Evolutionary conservation across 2,797 vertebrate genomes (phyloP), one percentile per base, ranked within the genome.

Genomic region (Tamandua tetradactyla): DNA sequence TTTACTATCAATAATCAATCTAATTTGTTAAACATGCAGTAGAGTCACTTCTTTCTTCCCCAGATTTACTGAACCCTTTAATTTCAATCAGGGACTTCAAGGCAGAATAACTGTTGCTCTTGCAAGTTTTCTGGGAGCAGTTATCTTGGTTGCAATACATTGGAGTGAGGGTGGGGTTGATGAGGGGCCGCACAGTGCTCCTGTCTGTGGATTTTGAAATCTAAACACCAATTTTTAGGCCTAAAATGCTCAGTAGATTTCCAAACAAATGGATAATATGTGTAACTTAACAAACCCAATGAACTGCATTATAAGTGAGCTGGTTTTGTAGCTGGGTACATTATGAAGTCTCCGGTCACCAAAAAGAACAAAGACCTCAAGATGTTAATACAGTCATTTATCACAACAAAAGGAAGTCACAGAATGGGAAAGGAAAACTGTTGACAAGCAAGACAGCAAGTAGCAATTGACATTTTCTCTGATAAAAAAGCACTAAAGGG

Each of bases 91-190:
- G 55, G 42, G 87, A 90, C 4, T 68, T 30, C 32, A 62, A 92
- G 22, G 42, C 30, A 92, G 44, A 94, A 81, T 92, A 80, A 84
- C 37, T 62, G 10, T 59, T 92, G 37, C 92, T 93, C 59, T 95
- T 93, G n/a, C 30, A 93, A 81, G 42, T 88, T 96, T 93, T 57
- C 35, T 93, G 23, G 79, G 75, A 94, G 61, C 27, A 89, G 91
- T 83, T 91, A 94, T 69, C 30, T 91, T 88, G 74, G 44, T 66
- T 91, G 75, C 80, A 59, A 64, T 20, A 76, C 40, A 79, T 18
- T 76, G 44, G 18, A 85, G 15, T 76, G 2, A 85, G 27, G 30
- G 61, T 72, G 44, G 35, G 47, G 5, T 13, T 78, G 10, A 25
- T 75, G 17, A 94, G 4, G n/a, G 22, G 52, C 84, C 14, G 52